phyloP scores from a whole-genome alignment of 2,113 vertebrate genomes.

The Mustela lutreola region DNA sequence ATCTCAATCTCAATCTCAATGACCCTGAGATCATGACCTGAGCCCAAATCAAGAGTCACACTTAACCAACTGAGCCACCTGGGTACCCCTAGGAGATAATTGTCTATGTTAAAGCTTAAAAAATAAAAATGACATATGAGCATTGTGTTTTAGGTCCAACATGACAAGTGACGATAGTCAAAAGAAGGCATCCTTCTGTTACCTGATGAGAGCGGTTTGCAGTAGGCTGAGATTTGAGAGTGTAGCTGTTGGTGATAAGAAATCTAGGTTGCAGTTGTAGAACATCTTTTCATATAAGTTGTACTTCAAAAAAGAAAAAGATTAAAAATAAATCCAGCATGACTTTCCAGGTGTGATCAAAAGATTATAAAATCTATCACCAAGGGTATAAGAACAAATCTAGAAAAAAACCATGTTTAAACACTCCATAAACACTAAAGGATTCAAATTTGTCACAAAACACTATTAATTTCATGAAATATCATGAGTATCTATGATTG shows the following conservation, averaged over 20 bases:
- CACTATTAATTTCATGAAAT: not conserved
- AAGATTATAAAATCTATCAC: not conserved
- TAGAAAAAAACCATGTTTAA: constrained; percentile 16
- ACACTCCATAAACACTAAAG: not conserved
- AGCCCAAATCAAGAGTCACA: not conserved
- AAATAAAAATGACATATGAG: not conserved
- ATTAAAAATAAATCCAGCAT: constrained; percentile 10
- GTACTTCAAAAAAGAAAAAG: not conserved
- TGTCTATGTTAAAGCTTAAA: not conserved
- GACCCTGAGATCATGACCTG: not conserved
- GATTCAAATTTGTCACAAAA: not conserved
- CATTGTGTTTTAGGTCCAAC: not conserved
- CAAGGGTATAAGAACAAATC: not conserved
- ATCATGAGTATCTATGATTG: not conserved
- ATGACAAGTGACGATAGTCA: not conserved
- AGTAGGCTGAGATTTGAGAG: not conserved
- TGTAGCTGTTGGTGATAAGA: not conserved
- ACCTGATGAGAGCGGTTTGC: not conserved
- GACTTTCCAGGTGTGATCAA: not conserved
- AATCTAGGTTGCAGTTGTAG: not conserved
- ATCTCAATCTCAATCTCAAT: not conserved
- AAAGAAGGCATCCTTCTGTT: not conserved
- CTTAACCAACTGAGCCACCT: not conserved
- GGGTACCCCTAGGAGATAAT: not conserved
- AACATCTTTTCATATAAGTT: not conserved